phyloP scores from a whole-genome alignment of 2,888 invertebrate species.

The Clusia tigrina region DNA sequence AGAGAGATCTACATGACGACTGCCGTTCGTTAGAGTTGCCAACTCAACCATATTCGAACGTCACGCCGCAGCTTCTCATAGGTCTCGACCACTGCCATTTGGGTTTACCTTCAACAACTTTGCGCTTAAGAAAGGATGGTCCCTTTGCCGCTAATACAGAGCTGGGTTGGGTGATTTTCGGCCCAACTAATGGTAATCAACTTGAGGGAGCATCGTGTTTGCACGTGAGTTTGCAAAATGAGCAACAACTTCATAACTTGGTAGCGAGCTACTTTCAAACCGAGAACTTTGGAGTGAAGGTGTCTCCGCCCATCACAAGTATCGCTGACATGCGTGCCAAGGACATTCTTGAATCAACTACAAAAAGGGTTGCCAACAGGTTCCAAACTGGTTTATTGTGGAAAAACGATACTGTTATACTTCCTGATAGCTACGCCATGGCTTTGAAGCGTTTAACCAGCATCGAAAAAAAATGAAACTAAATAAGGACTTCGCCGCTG shows the following conservation, averaged over 20 bases:
- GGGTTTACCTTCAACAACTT: constrained; percentile 12
- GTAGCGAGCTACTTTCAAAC: constrained; percentile 8
- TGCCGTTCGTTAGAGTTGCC: background rate
- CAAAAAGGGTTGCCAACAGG: background rate
- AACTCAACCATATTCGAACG: constrained; percentile 18
- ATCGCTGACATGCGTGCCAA: constrained; percentile 10
- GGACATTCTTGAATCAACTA: constrained; percentile 2
- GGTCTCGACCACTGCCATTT: constrained; percentile 29
- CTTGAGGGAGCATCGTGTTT: background rate
- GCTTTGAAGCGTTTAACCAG: background rate
- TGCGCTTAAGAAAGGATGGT: background rate
- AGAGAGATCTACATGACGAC: too few species aligned
- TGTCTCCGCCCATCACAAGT: background rate
- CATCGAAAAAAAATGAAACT: background rate
- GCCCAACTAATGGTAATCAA: background rate
- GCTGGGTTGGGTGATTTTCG: background rate
- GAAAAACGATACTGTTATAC: background rate
- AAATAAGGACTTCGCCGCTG: background rate
- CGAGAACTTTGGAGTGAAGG: constrained; percentile 13
- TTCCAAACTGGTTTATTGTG: constrained; percentile 18
- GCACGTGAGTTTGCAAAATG: background rate
- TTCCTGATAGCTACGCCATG: constrained; percentile 2
- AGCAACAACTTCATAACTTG: background rate
- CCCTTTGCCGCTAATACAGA: background rate
- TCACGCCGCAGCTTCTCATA: constrained; percentile 20